Base-by-base conservation (phyloP, 2,113 vertebrate species). In the Cygnus atratus region DNA sequence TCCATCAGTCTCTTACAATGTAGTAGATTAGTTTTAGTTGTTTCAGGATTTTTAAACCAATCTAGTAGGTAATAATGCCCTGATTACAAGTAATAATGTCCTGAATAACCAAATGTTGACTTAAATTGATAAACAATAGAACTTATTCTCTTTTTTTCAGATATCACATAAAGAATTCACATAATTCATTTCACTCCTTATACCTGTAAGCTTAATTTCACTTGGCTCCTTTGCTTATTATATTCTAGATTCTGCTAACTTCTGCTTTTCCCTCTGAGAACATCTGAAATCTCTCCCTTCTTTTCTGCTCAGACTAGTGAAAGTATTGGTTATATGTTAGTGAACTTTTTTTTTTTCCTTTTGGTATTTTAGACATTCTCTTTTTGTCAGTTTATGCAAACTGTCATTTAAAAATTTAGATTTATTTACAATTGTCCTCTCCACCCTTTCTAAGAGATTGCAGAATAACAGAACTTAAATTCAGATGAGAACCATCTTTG, bases 61-160 rank as follows among this genome's bases (percentile, higher is more conserved):
- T 82, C 46, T 43, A 61, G 13, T 41, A 75, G 39, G 46, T 59
- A 87, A 71, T 61, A 67, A 82, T 21, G 48, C 80, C 44, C 46
- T 67, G 39, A 73, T 67, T 61, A 44, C 13, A 80, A 29, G 46
- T 75, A 46, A 74, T 46, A 62, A 87, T 26, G 67, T 68, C 46
- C 39, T 31, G 29, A 90, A 95, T 57, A 33, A 80, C 39, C 76
- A 86, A 92, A 87, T 33, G 31, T 14, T 75, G n/a, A 82, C 66
- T 50, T 84, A 82, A 82, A 89, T 46, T 87, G 57, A 84, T 74
- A 91, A 91, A 91, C 15, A 92, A 54, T 29, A 89, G 57, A 93
- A 89, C 12, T 50, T 6, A 29, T 73, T 72, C 57, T 7, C 8
- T 12, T 67, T 80, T 87, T 71, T 55, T 28, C 43, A 95, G 74